Evolutionary conservation across 2,888 invertebrate species (phyloP), one percentile per base, ranked within the genome.

Genomic region (Chouioia cunea): DNA sequence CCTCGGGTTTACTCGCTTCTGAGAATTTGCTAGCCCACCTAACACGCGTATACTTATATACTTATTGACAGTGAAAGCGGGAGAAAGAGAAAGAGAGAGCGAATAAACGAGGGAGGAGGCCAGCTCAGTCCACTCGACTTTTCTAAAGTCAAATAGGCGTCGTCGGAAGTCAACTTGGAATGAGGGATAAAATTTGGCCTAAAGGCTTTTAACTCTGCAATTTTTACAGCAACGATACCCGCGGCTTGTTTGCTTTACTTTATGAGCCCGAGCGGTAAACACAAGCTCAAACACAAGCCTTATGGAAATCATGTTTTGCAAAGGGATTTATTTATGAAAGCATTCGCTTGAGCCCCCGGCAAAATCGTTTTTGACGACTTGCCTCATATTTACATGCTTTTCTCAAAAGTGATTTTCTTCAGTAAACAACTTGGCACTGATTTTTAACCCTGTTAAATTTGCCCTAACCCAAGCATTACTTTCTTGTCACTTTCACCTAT

Each of bases 81-180:
- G 27, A 27, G 27, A n/a, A n/a, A n/a, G n/a, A n/a, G n/a, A n/a
- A n/a, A n/a, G n/a, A n/a, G n/a, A n/a, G n/a, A n/a, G n/a, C n/a
- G n/a, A n/a, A n/a, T n/a, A n/a, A n/a, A 4, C 27, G 27, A 27
- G 27, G 3, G 3, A 27, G 27, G 3, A 18, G 23, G 20, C 20
- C 46, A 12, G 18, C 12, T n/a, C n/a, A 14, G 27, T n/a, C 27
- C 27, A 27, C 27, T 27, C 3, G 48, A 57, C 48, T 56, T 36
- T 56, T 43, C 47, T 1, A 56, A 64, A 57, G 57, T 57, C 56
- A 57, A 48, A 57, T 14, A 65, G 27, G 18, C 46, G 48, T 46
- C 12, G 12, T 22, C 23, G 27, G 18, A 6, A n/a, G 64, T 48
- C 48, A 60, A 60, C 27, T 27, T 27, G 48, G 14, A 22, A n/a